These are phyloP conservation scores for Dione juno DNA, from an alignment of 2,888 invertebrate species.

Conservation along the genomic window DNA sequence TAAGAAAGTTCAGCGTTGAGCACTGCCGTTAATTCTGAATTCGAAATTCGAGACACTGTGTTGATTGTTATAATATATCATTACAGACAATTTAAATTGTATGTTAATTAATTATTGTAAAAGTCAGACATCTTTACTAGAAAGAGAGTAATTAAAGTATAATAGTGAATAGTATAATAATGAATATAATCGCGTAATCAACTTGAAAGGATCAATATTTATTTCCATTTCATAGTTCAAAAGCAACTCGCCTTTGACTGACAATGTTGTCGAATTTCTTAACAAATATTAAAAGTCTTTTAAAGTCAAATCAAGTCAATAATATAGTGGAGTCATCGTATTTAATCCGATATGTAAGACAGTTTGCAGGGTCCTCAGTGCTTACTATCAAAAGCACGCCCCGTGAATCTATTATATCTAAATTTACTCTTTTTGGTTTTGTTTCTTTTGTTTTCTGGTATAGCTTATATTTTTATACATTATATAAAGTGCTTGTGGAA, in stretches of 20 bases:
- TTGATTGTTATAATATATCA: too few relatives aligned
- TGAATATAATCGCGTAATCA: not conserved
- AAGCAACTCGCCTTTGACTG: not conserved
- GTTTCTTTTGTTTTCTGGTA: conserved; percentile 53
- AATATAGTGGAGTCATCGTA: conserved; percentile 57
- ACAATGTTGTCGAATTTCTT: conserved; percentile 30
- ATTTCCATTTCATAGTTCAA: not conserved
- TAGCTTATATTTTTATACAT: conserved; percentile 56
- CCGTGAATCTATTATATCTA: conserved; percentile 41
- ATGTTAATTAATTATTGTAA: too few relatives aligned
- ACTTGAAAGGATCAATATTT: not conserved
- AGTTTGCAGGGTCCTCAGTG: conserved; percentile 56
- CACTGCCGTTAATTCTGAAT: too few relatives aligned
- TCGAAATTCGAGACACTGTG: too few relatives aligned
- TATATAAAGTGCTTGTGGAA: conserved; percentile 53
- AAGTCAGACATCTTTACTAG: too few relatives aligned
- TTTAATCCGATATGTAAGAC: conserved; percentile 52
- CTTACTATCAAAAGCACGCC: conserved; percentile 38
- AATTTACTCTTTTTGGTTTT: conserved; percentile 55
- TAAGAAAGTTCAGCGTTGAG: too few relatives aligned
- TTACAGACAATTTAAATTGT: too few relatives aligned
- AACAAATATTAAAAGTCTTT: conserved; percentile 33
- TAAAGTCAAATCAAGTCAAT: conserved; percentile 48
- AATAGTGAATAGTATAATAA: too few relatives aligned
- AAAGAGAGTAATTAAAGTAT: too few relatives aligned